These are phyloP conservation scores for Caenorhabditis imperialis DNA, from an alignment of 2,888 invertebrate species.

Conservation along the genomic window DNA sequence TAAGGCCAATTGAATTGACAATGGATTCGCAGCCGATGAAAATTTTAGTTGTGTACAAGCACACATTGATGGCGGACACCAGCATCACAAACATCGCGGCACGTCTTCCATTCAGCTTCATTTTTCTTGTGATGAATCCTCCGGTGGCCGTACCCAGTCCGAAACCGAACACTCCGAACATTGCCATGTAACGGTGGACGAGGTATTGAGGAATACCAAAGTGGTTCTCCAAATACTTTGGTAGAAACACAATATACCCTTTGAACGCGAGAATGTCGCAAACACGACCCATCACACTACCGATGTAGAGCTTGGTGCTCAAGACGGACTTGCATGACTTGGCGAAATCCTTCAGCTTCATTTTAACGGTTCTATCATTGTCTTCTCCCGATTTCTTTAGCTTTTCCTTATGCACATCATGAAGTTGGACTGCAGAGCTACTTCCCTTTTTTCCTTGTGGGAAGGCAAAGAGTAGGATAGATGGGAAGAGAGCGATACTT, in stretches of 20 bases:
- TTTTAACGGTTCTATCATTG: slow-evolving; percentile 25
- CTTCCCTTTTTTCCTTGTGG: slow-evolving; percentile 68
- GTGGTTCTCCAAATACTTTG: slow-evolving; percentile 78
- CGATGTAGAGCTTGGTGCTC: slow-evolving; percentile 70
- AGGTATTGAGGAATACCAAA: slow-evolving; percentile 77
- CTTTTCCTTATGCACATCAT: slow-evolving; percentile 47
- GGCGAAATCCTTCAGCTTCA: slow-evolving; percentile 61
- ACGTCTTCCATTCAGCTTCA: slow-evolving; percentile 64
- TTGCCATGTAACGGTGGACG: slow-evolving; percentile 76
- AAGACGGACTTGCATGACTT: slow-evolving; percentile 68
- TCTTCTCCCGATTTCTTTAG: slow-evolving; percentile 28
- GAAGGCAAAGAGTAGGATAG: slow-evolving; percentile 78
- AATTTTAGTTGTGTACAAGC: slow-evolving; percentile 69
- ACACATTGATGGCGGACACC: slow-evolving; percentile 70
- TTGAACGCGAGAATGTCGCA: slow-evolving; percentile 78
- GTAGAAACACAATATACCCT: slow-evolving; percentile 77
- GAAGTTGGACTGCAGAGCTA: slow-evolving; percentile 37
- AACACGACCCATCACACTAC: slow-evolving; percentile 74
- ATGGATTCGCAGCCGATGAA: slow-evolving; percentile 76
- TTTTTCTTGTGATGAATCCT: slow-evolving; percentile 66
- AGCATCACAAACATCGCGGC: slow-evolving; percentile 70
- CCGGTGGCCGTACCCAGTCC: slow-evolving; percentile 74
- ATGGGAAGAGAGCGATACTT: slow-evolving; percentile 64
- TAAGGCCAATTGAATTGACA: slow-evolving; percentile 69
- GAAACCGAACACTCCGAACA: slow-evolving; percentile 78